A percentile compares a stretch with the other conserved stretches of the same genome.
Evolutionary conservation across 2,888 invertebrate genomes (phyloP).

Genomic region (Troglohyphantes excavatus): DNA sequence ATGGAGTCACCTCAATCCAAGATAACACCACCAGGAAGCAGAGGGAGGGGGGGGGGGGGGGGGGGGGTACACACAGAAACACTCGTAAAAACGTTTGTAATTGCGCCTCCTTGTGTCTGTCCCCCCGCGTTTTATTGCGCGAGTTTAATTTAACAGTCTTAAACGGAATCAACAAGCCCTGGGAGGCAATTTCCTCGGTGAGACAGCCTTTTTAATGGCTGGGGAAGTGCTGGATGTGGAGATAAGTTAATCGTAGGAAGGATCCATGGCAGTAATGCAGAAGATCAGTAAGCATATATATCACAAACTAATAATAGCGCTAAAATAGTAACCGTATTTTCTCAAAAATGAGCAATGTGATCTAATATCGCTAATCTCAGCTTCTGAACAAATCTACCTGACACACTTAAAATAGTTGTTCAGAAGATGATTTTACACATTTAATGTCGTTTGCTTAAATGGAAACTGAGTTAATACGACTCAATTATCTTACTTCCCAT

Average conservation of each 20-base stretch:
- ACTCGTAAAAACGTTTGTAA: slow-evolving; percentile 77
- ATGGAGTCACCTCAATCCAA: slow-evolving; percentile 42
- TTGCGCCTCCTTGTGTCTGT: slow-evolving; percentile 60
- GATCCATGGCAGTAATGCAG: too few relatives aligned
- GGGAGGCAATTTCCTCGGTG: slow-evolving; percentile 54
- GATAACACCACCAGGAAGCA: slow-evolving; percentile 29
- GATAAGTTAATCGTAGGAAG: background rate
- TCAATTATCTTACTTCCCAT: too few relatives aligned
- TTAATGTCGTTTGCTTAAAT: too few relatives aligned
- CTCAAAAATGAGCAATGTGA: too few relatives aligned
- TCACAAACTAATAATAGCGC: too few relatives aligned
- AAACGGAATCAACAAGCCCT: slow-evolving; percentile 75
- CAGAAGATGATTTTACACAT: too few relatives aligned
- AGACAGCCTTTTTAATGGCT: slow-evolving; percentile 16
- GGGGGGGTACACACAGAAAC: slow-evolving; percentile 15
- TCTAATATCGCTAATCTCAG: too few relatives aligned
- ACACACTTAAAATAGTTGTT: too few relatives aligned
- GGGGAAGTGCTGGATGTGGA: background rate
- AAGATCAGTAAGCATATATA: too few relatives aligned
- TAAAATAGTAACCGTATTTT: too few relatives aligned
- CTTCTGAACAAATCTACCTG: too few relatives aligned
- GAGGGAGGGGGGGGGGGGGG: slow-evolving; percentile 23
- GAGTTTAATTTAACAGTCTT: slow-evolving; percentile 71
- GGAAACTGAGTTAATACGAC: too few relatives aligned
- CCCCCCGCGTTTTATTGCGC: slow-evolving; percentile 68